Evolutionary conservation across 1,140 invertebrate genomes (phyloP), one percentile per base, ranked within the genome.

Genomic region (Dinoponera quadriceps): DNA sequence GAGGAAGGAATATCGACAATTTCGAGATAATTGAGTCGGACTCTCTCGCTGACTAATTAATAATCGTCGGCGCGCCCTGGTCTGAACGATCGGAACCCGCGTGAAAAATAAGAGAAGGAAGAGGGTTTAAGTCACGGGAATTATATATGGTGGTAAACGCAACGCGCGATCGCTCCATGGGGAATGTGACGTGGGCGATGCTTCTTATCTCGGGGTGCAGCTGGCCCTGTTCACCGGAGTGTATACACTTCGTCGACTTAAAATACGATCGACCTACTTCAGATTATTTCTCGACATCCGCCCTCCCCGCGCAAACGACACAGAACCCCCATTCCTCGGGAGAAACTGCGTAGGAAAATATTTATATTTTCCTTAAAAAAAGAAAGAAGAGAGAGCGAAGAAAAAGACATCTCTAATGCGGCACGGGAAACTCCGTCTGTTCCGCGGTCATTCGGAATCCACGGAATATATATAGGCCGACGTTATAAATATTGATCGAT

Each of bases 141-240:
- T 80, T 57, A 44, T 57, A 51, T n/a, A n/a, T n/a, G 38, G 75
- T 22, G 75, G 25, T 71, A 71, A 80, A 71, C 57, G 51, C 22
- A 13, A 38, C 51, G 51, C 13, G 20, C 2, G 2, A 20, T 16
- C 51, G 27, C 71, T 80, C 69, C 75, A 54, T 25, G 69, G 57
- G 48, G 54, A 86, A 81, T 16, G 20, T 72, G 75, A 78, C 48
- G 82, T 80, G 44, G 72, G 59, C 75, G 73, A 57, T 33, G 29
- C 83, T 75, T 85, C 91, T 92, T 92, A 92, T 92, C 92, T 87
- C 83, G 20, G 54, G 77, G 73, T 83, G 83, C 92, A 92, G 92
- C 85, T 91, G 89, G 63, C 63, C 65, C 75, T 89, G 89, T 38
- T 91, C 92, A 88, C 48, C 84, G 86, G 85, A 88, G 86, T 89